Evolutionary conservation across 2,113 vertebrate species (phyloP).

Genomic region (Uria aalge): DNA sequence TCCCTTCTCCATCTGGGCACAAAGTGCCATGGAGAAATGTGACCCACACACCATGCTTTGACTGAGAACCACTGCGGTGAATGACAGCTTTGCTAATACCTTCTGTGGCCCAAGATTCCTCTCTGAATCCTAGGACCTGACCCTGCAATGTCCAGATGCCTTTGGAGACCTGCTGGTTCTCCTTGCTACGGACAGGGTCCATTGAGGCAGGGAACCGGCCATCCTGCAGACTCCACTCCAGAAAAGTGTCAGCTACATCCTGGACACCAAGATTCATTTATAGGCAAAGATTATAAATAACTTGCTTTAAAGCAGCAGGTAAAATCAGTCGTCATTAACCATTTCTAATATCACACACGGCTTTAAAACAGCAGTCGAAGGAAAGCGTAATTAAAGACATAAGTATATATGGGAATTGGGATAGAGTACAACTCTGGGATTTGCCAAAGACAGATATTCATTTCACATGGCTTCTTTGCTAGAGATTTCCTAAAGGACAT

Average conservation of each 20-base stretch:
- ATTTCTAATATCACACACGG: background rate
- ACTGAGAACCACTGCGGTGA: background rate
- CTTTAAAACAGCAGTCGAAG: background rate
- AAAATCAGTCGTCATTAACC: background rate
- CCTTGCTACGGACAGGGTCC: background rate
- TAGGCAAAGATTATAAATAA: background rate
- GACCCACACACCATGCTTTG: background rate
- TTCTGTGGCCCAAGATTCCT: background rate
- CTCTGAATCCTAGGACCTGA: background rate
- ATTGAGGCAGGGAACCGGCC: background rate
- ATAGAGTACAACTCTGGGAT: background rate
- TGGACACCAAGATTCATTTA: background rate
- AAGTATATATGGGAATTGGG: background rate
- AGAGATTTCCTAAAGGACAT: constrained; percentile 44
- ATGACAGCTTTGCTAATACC: background rate
- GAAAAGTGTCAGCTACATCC: background rate
- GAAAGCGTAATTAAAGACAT: constrained; percentile 11
- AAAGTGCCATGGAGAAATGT: accelerated
- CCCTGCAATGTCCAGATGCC: background rate
- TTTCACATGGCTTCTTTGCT: constrained; percentile 31
- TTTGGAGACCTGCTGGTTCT: background rate
- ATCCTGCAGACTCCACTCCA: background rate
- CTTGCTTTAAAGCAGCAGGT: background rate
- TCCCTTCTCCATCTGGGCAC: background rate
- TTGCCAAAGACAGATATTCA: constrained; percentile 1